These are phyloP conservation scores for Triops longicaudatus DNA, from an alignment of 1,140 invertebrate species.

Conservation along the genomic window DNA sequence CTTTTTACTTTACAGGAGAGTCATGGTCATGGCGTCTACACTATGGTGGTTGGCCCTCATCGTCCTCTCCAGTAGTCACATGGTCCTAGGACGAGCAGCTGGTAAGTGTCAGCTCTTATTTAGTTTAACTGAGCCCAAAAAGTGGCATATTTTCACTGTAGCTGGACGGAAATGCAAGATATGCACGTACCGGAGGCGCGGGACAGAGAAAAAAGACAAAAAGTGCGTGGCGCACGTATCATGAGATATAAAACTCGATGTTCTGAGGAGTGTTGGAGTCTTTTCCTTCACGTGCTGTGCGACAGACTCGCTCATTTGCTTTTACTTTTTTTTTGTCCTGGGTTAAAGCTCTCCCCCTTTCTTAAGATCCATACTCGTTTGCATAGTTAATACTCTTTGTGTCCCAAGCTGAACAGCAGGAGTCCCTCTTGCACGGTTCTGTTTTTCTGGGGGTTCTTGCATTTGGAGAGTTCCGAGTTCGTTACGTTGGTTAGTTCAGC, in stretches of 20 bases:
- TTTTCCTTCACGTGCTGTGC: background rate
- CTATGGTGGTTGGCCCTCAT: background rate
- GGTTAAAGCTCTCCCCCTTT: background rate
- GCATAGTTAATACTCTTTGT: background rate
- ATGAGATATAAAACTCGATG: background rate
- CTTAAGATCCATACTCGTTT: background rate
- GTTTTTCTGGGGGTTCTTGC: background rate
- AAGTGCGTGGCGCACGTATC: background rate
- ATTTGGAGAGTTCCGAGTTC: background rate
- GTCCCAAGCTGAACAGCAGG: constrained; percentile 4
- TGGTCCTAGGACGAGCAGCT: constrained; percentile 5
- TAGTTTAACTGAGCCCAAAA: background rate
- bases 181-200: background rate
- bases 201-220: background rate
- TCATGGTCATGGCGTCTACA: background rate
- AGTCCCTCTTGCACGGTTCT: background rate
- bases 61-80: background rate
- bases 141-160: background rate
- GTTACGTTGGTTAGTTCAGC: background rate
- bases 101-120: background rate
- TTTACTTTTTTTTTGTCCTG: background rate
- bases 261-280: background rate
- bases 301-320: background rate
- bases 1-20: background rate
- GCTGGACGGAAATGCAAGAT: background rate